Percentiles rank a stretch among this genome's conserved stretches.
Evolutionary conservation across 2,113 vertebrate species (phyloP).

Genomic region (Leptocoma aspasia): DNA sequence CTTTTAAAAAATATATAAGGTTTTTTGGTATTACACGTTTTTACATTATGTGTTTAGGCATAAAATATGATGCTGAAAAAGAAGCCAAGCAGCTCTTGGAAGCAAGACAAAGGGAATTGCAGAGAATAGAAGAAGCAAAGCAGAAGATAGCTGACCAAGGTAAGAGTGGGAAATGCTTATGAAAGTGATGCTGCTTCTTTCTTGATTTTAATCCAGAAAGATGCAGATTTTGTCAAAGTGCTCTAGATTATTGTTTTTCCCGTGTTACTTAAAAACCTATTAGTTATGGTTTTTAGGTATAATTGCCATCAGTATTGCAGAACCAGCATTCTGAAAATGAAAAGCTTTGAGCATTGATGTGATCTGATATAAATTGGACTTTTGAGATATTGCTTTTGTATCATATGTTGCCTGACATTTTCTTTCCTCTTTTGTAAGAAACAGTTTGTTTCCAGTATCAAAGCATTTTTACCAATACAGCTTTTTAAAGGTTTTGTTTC

Average conservation of each 20-base stretch:
- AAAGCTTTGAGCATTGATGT: background rate
- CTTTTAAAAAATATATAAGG: background rate
- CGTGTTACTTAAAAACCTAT: background rate
- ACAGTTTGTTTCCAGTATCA: background rate
- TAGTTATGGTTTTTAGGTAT: background rate
- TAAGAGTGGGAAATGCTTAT: slow-evolving; percentile 53
- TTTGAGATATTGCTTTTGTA: background rate
- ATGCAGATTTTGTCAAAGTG: background rate
- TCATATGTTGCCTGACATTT: background rate
- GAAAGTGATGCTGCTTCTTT: background rate
- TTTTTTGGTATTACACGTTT: background rate
- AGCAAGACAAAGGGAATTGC: slow-evolving; percentile 88
- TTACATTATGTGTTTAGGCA: slow-evolving; percentile 72
- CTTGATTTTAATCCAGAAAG: background rate
- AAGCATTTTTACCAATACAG: background rate
- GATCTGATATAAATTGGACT: background rate
- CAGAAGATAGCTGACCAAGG: slow-evolving; percentile 90
- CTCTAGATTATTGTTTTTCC: background rate
- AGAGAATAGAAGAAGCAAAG: slow-evolving; percentile 95
- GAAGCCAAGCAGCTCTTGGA: slow-evolving; percentile 91
- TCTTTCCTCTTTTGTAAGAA: background rate
- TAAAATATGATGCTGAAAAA: slow-evolving; percentile 94
- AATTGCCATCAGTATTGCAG: background rate
- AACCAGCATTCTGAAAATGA: background rate
- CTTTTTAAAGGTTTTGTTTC: background rate